These are phyloP conservation scores for Psittacula echo DNA, from an alignment of 2,797 vertebrate genomes.

Conservation along the genomic window DNA sequence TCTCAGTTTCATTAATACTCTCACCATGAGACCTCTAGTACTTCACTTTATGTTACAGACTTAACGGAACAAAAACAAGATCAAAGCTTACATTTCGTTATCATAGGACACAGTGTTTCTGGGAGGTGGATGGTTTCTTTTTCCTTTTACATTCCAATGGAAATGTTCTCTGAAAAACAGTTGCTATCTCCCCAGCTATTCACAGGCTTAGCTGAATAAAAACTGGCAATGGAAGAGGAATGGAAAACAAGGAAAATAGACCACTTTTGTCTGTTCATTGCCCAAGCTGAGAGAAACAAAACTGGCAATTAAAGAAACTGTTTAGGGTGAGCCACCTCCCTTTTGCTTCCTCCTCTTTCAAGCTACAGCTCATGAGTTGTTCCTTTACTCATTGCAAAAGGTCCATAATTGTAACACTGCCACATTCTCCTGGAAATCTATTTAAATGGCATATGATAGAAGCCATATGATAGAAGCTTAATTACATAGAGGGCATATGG, in stretches of 20 bases:
- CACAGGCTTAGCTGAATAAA: background rate
- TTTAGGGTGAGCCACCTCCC: background rate
- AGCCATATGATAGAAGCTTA: conserved; percentile 74
- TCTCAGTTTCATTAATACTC: background rate
- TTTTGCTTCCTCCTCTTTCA: background rate
- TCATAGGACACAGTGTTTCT: background rate
- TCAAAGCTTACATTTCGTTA: background rate
- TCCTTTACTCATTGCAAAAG: conserved; percentile 40
- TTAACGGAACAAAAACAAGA: background rate
- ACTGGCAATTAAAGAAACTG: background rate
- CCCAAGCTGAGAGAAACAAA: background rate
- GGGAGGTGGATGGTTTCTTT: background rate
- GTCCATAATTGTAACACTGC: conserved; percentile 55
- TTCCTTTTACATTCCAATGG: background rate
- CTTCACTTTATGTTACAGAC: background rate
- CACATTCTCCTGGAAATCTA: conserved; percentile 65
- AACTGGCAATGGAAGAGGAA: background rate
- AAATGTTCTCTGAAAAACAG: background rate
- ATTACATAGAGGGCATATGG: conserved; percentile 73
- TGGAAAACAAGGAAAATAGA: background rate
- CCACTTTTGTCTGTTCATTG: background rate
- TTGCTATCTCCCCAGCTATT: background rate
- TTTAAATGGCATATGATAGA: conserved; percentile 72
- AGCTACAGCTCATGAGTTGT: conserved; percentile 5
- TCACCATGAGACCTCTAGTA: background rate